Conservation (phyloP, 2,888 invertebrate species). For the Hedychridium roseum region DNA sequence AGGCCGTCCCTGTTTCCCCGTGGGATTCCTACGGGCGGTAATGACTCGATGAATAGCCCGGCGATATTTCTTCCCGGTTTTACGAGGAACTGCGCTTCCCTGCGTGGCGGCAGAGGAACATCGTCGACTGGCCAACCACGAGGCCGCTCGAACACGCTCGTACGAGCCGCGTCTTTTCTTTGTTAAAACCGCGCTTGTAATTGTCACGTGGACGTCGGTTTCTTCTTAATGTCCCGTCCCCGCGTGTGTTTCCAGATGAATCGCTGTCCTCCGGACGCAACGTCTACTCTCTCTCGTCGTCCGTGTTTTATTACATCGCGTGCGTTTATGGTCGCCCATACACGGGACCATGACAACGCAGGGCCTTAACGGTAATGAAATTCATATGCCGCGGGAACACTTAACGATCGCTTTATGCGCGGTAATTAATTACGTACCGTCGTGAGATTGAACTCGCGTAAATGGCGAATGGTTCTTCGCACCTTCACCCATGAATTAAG, state of each 20-base stretch:
- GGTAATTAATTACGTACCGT: too few relatives aligned
- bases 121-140: conserved; percentile 18
- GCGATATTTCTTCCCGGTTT: conserved; percentile 39
- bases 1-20: conserved; percentile 6
- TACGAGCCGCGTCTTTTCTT: conserved; percentile 1
- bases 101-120: neutral
- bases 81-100: conserved; percentile 25
- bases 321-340: conserved; percentile 34
- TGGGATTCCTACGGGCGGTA: conserved; percentile 34
- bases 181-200: conserved; percentile 24
- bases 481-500: too few relatives aligned
- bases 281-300: conserved; percentile 2
- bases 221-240: conserved; percentile 5
- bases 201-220: conserved; percentile 22
- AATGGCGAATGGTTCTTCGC: too few relatives aligned
- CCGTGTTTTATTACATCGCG: conserved; percentile 33
- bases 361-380: conserved; percentile 34
- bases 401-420: too few relatives aligned
- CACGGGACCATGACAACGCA: conserved; percentile 34
- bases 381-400: conserved; percentile 38
- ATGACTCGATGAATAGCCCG: conserved; percentile 46
- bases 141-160: neutral
- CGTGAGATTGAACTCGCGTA: too few relatives aligned
- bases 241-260: conserved; percentile 21
- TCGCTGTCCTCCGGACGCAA: conserved; percentile 8